A percentile compares a stretch with the other conserved stretches of the same genome.
Conservation (phyloP, 2,113 vertebrate species). For the Nicator chloris region DNA sequence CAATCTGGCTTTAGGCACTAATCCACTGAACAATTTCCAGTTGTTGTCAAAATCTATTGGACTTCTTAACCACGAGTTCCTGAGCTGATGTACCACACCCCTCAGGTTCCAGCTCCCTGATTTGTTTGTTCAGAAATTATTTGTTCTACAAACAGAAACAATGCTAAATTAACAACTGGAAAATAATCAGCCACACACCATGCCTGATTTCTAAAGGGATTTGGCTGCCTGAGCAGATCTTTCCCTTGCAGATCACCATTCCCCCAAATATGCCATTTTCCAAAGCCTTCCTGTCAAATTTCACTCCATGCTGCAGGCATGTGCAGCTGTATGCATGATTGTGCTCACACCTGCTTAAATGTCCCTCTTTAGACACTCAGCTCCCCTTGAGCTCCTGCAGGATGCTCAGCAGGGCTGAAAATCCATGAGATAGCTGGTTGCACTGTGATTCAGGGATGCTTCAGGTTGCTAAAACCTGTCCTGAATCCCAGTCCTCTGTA, state of each 20-base stretch:
- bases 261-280: not conserved
- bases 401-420: not conserved
- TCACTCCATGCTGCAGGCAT: not conserved
- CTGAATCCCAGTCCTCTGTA: not conserved
- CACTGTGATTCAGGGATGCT: not conserved
- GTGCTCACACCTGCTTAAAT: not conserved
- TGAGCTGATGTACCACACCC: constrained; percentile 34
- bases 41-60: constrained; percentile 47
- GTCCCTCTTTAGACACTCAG: not conserved
- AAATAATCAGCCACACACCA: accelerated
- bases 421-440: not conserved
- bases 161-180: not conserved
- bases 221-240: not conserved
- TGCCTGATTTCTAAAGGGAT: not conserved
- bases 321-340: not conserved
- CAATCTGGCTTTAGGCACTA: constrained; percentile 29
- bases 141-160: not conserved
- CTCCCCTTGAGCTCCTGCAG: not conserved
- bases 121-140: constrained; percentile 12
- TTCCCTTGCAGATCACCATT: not conserved
- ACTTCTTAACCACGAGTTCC: constrained; percentile 18
- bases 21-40: constrained; percentile 50
- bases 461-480: not conserved
- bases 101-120: not conserved
- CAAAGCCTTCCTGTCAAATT: not conserved